Conservation (phyloP, 1,140 invertebrate genomes). For the Bombyx mori region ASM3026992v2 NC_085123.1:10286501-10287000, state of each 20-base stretch:
- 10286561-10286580: too few species aligned
- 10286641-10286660: too few species aligned
- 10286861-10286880: not conserved
- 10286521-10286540: too few species aligned
- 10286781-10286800: slow-evolving; percentile 40
- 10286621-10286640: too few species aligned
- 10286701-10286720: too few species aligned
- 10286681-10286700: too few species aligned
- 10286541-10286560: too few species aligned
- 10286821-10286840: not conserved
- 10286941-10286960: slow-evolving; percentile 40
- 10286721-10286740: not conserved
- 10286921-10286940: slow-evolving; percentile 44
- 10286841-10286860: not conserved
- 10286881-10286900: not conserved
- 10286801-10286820: slow-evolving; percentile 9
- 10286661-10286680: too few species aligned
- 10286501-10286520: too few species aligned
- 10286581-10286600: too few species aligned
- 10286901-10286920: slow-evolving; percentile 31
- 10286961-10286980: slow-evolving; percentile 37
- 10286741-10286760: slow-evolving; percentile 21
- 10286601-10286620: too few species aligned
- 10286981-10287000: slow-evolving; percentile 53
- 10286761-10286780: slow-evolving; percentile 6